Conservation (phyloP, 2,888 invertebrate genomes). For the Muscina levida region DNA sequence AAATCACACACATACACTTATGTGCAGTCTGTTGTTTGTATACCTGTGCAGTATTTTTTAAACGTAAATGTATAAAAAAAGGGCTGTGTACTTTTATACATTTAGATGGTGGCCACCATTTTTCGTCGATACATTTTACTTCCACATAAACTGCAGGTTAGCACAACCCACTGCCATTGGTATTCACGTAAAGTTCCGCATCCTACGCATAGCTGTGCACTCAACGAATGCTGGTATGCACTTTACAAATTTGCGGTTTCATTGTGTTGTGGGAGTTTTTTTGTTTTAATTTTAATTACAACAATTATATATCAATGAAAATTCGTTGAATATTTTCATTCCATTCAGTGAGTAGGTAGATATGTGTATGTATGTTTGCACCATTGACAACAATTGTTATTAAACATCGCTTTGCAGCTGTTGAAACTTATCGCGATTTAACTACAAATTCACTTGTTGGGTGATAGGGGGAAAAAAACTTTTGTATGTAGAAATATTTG, state of each 20-base stretch:
- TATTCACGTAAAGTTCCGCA: too few relatives aligned
- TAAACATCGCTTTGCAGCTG: conserved; percentile 43
- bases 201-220: too few relatives aligned
- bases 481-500: neutral
- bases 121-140: too few relatives aligned
- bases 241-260: conserved; percentile 62
- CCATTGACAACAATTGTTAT: conserved; percentile 55
- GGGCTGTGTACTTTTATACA: too few relatives aligned
- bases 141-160: too few relatives aligned
- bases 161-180: too few relatives aligned
- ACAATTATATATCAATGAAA: conserved; percentile 57
- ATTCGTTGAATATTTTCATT: conserved; percentile 47
- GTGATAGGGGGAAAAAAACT: conserved; percentile 19
- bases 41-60: too few relatives aligned
- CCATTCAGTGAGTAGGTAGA: too few relatives aligned
- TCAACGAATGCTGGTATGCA: conserved; percentile 44
- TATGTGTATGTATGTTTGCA: conserved; percentile 13
- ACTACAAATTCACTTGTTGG: conserved; percentile 23
- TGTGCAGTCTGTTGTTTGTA: too few relatives aligned
- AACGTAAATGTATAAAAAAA: too few relatives aligned
- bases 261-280: conserved; percentile 35
- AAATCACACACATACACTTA: too few relatives aligned
- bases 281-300: conserved; percentile 49
- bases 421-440: conserved; percentile 46
- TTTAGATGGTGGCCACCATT: too few relatives aligned